Base-by-base conservation (phyloP, 1,140 invertebrate species). In the Neodiprion virginianus region DNA sequence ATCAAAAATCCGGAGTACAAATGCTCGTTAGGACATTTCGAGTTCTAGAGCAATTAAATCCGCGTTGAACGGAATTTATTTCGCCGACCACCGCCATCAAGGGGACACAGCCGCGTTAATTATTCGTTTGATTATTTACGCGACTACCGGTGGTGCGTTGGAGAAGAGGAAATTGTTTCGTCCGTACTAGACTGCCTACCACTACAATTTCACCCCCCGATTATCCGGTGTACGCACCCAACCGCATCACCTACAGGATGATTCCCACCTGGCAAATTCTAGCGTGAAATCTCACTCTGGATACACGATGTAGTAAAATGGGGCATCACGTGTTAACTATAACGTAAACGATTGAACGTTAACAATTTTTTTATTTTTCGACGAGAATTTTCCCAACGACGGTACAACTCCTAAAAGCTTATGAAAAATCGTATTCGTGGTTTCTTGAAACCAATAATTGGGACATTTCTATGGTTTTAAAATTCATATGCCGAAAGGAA, bases 41-140 rank as follows among this genome's bases (percentile, higher is more conserved):
- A 17, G 53, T 12, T 61, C 11, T 61, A 14, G 4, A 61, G 53
- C 53, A 61, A 61, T 61, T 61, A 61, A 61, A 61, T 61, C 53
- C 53, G 53, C n/a, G 53, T 61, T 7, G 11, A 40, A 61, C n/a
- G 53, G n/a, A 61, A 61, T 61, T 12, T 61, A 61, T 61, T 61
- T 61, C 53, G 4, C n/a, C 53, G 11, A 17, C 53, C n/a, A 61
- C 53, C 53, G 53, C 8, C n/a, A 61, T 61, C 2, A 8, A 7
- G 53, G n/a, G 53, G 53, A 61, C 11, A 61, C 11, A 61, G 53
- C 11, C 53, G 53, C 53, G 53, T 61, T 61, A 61, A 61, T 61
- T 61, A 61, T 61, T 61, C 53, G 53, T 61, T 61, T 61, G 11
- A 61, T 61, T 61, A 61, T 61, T 61, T 61, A 17, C 53, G 11